Percentiles rank a stretch among this genome's conserved stretches.
phyloP scores from a whole-genome alignment of 2,888 invertebrate genomes.

The Trissolcus japonicus region DNA sequence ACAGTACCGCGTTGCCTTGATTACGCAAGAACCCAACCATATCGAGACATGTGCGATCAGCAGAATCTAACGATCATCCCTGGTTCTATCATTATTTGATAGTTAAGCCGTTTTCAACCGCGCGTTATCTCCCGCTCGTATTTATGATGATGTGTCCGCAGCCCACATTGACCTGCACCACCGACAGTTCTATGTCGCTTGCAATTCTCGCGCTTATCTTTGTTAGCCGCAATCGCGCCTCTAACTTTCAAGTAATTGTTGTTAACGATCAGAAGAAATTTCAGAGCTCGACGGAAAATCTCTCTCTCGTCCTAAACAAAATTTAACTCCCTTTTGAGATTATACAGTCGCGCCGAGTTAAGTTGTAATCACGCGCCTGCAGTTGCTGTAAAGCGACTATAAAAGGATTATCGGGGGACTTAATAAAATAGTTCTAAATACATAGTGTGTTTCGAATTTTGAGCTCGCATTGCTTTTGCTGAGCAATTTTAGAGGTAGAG shows the following conservation, averaged over 20 bases:
- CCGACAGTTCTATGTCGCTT: constrained; percentile 17
- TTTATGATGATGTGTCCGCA: constrained; percentile 43
- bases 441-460: constrained; percentile 31
- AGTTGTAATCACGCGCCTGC: constrained; percentile 32
- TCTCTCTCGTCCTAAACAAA: not conserved
- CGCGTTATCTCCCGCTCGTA: constrained; percentile 44
- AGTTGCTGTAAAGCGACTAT: not conserved
- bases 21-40: constrained; percentile 54
- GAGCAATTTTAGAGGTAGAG: constrained; percentile 37
- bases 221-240: constrained; percentile 17
- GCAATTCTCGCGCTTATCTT: constrained; percentile 35
- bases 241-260: constrained; percentile 12
- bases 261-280: constrained; percentile 27
- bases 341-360: constrained; percentile 6
- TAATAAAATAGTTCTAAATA: constrained; percentile 41
- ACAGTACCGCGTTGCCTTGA: constrained; percentile 55
- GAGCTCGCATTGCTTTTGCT: constrained; percentile 15
- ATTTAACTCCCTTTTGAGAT: constrained; percentile 22
- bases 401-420: constrained; percentile 41
- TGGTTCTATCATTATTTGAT: constrained; percentile 57
- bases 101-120: constrained; percentile 56
- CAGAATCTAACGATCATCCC: constrained; percentile 52
- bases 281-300: not conserved
- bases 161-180: constrained; percentile 34
- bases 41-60: constrained; percentile 53